Percentiles rank a stretch among this genome's conserved stretches.
Evolutionary conservation across 2,888 invertebrate species (phyloP).

Genomic region (Zele albiditarsus): DNA sequence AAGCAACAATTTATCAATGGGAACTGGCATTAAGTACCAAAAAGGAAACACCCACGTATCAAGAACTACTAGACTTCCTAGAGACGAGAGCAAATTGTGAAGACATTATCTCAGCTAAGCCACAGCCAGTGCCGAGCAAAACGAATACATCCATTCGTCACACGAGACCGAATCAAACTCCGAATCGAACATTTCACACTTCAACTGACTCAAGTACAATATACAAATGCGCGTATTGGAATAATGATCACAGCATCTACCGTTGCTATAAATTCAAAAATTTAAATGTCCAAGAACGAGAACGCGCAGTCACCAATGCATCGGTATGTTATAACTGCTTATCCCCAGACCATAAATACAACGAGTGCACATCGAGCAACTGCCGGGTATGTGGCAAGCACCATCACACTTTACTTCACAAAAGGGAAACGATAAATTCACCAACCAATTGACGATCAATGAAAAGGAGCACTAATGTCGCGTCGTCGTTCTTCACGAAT

Average conservation of each 20-base stretch:
- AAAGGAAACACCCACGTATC: conserved; percentile 16
- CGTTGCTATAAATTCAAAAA: background rate
- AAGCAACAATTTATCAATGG: conserved; percentile 29
- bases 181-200: background rate
- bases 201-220: background rate
- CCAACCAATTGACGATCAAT: background rate
- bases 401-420: conserved; percentile 33
- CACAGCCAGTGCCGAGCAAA: background rate
- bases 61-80: conserved; percentile 1
- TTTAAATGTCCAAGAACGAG: background rate
- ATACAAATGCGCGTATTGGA: background rate
- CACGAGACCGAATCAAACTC: no score
- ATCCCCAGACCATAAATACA: conserved; percentile 15
- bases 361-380: background rate
- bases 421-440: background rate
- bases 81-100: conserved; percentile 33
- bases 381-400: conserved; percentile 18
- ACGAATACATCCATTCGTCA: no score
- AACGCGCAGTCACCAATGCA: background rate
- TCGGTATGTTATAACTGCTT: conserved; percentile 31
- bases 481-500: no score
- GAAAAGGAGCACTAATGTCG: background rate
- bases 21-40: conserved; percentile 9
- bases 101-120: background rate
- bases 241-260: background rate